Evolutionary conservation across 2,113 vertebrate genomes (phyloP).

Genomic region (Panurus biarmicus): DNA sequence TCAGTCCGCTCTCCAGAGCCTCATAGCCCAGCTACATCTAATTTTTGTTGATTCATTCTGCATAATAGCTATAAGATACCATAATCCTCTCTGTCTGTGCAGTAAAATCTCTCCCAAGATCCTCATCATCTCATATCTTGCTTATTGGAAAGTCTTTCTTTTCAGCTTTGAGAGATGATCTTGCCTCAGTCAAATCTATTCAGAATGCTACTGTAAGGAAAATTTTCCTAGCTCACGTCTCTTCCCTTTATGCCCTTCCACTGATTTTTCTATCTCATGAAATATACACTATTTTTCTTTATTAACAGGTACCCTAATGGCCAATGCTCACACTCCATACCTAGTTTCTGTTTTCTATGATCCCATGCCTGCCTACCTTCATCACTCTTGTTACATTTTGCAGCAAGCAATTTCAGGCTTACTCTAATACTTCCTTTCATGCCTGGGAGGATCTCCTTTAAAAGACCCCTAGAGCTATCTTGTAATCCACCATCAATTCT

Average conservation of each 20-base stretch:
- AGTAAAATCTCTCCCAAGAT: slow-evolving; percentile 22
- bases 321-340: background rate
- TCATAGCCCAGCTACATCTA: background rate
- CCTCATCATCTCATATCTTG: slow-evolving; percentile 14
- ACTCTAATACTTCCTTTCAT: background rate
- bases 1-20: background rate
- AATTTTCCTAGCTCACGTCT: background rate
- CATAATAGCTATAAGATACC: slow-evolving; percentile 8
- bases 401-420: slow-evolving; percentile 5
- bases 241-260: background rate
- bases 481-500: background rate
- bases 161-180: background rate
- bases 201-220: background rate
- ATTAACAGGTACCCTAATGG: background rate
- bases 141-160: slow-evolving; percentile 17
- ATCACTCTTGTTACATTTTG: background rate
- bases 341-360: background rate
- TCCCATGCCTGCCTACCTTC: background rate
- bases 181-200: background rate
- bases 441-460: slow-evolving; percentile 10
- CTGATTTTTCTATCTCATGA: background rate
- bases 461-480: slow-evolving; percentile 3
- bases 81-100: background rate
- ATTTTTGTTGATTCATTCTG: slow-evolving; percentile 36
- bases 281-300: background rate